Evolutionary conservation across 2,888 invertebrate genomes (phyloP).

Genomic region (Dicranocentrus wangi): DNA sequence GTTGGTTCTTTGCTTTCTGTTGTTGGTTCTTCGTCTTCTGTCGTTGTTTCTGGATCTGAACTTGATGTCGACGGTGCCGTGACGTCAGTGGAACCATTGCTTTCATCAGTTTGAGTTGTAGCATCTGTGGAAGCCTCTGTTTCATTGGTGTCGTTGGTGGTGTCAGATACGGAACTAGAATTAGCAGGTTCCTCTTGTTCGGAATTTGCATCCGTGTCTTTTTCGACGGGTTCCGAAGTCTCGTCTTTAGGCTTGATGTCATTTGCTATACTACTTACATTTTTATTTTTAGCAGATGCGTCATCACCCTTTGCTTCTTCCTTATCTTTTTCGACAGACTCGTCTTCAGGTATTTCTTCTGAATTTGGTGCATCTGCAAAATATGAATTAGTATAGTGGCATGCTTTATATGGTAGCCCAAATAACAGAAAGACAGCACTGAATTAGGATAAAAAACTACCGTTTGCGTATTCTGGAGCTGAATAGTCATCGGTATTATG

Average conservation of each 20-base stretch:
- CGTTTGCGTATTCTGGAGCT: background rate
- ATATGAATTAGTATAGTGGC: background rate
- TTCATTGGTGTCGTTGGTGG: background rate
- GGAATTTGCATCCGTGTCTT: background rate
- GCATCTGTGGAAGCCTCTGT: no score
- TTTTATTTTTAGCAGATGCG: no score
- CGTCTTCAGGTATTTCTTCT: background rate
- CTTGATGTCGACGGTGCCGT: no score
- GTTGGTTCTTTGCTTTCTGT: background rate
- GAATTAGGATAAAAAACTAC: no score
- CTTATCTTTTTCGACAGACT: no score
- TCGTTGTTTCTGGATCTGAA: background rate
- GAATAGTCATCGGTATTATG: constrained; percentile 5
- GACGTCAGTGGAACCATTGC: no score
- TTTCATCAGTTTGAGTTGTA: no score
- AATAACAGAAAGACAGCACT: no score
- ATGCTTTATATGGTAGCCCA: no score
- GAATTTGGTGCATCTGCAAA: background rate
- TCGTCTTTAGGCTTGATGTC: background rate
- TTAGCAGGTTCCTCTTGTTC: no score
- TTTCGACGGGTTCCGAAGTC: background rate
- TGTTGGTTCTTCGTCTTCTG: background rate
- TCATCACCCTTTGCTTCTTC: background rate
- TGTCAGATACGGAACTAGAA: background rate
- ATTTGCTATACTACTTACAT: background rate